Evolutionary conservation across 1,140 invertebrate species (phyloP).

Genomic region (Drosophila ohnishii): DNA sequence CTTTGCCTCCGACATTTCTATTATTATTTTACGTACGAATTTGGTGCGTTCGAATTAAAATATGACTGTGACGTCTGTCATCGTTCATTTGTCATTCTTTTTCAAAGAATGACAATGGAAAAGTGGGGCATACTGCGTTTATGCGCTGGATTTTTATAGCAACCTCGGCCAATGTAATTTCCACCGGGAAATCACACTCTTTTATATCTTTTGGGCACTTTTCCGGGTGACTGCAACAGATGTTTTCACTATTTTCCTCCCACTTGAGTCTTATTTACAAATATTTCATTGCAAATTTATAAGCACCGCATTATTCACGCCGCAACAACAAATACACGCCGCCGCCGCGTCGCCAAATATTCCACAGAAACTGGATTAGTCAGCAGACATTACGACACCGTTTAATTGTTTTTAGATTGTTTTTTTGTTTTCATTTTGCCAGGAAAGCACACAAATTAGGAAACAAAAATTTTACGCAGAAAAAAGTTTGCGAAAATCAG

Average conservation of each 20-base stretch:
- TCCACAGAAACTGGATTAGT: not conserved
- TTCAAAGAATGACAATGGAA: slow-evolving; percentile 22
- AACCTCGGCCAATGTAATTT: not conserved
- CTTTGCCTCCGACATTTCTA: slow-evolving; percentile 36
- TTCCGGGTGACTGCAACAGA: not conserved
- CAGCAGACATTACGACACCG: slow-evolving; percentile 2
- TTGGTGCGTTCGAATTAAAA: slow-evolving; percentile 15
- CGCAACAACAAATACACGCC: slow-evolving; percentile 1
- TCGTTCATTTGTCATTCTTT: slow-evolving; percentile 1
- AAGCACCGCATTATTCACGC: slow-evolving; percentile 3
- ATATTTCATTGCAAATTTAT: slow-evolving; percentile 1
- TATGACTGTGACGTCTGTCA: slow-evolving; percentile 10
- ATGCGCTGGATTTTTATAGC: slow-evolving; percentile 5
- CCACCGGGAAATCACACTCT: not conserved
- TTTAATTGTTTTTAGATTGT: not conserved
- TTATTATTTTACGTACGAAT: slow-evolving; percentile 34
- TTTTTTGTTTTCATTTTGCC: not conserved
- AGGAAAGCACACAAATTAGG: slow-evolving; percentile 9
- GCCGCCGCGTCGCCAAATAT: not conserved
- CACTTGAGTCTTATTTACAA: slow-evolving; percentile 2
- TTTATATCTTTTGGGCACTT: not conserved
- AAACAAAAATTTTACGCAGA: not conserved
- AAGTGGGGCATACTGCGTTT: slow-evolving; percentile 21
- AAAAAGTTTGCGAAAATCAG: slow-evolving; percentile 1
- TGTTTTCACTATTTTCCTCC: not conserved